Conservation (phyloP, 2,797 vertebrate species). For the Tapirus indicus region DNA sequence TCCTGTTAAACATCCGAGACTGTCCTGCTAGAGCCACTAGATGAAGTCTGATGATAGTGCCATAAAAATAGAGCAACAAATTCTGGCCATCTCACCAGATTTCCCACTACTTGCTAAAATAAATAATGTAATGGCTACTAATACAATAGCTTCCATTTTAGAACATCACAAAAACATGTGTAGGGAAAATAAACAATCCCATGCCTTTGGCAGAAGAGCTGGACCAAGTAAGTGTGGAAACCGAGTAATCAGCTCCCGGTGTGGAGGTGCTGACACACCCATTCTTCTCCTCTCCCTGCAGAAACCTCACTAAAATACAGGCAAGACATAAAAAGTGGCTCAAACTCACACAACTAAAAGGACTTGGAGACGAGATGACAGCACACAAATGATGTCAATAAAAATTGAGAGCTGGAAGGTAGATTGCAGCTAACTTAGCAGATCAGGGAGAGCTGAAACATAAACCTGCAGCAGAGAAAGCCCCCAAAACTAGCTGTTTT, state of each 20-base stretch:
- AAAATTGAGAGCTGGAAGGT: not conserved
- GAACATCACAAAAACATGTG: slow-evolving; percentile 51
- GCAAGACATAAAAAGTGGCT: not conserved
- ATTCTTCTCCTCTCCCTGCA: not conserved
- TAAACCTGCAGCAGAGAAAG: not conserved
- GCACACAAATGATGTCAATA: not conserved
- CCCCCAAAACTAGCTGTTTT: not conserved
- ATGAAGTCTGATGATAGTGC: not conserved
- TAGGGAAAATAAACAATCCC: not conserved
- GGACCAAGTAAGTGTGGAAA: not conserved
- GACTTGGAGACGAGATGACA: not conserved
- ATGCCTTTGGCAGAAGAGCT: not conserved
- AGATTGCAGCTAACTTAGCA: not conserved
- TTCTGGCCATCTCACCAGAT: not conserved
- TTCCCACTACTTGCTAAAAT: not conserved
- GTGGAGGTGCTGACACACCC: not conserved
- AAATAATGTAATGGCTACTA: not conserved
- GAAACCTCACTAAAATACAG: slow-evolving; percentile 22
- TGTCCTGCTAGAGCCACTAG: not conserved
- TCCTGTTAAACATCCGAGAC: not conserved
- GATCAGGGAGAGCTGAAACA: not conserved
- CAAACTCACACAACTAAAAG: not conserved
- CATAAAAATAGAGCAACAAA: not conserved
- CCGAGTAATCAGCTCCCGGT: not conserved
- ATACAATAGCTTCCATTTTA: slow-evolving; percentile 1